Percentiles rank a stretch among this genome's conserved stretches.
Evolutionary conservation across 2,797 vertebrate species (phyloP).

Genomic region (Oryzias dopingdopingensis): DNA sequence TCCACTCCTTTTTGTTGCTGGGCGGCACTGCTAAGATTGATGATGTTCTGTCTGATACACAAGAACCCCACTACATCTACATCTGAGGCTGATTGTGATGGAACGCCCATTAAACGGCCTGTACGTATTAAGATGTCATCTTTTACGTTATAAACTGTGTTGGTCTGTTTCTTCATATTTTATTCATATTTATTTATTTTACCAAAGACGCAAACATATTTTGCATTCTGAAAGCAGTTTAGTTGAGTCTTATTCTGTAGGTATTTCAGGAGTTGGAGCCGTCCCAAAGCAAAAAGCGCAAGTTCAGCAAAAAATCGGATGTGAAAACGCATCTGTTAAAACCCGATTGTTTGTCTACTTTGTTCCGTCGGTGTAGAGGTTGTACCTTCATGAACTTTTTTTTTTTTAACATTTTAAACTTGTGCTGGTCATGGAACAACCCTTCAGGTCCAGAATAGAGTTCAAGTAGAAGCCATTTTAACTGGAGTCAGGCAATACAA

Average conservation of each 20-base stretch:
- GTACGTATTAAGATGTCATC: slow-evolving; percentile 78
- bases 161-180: slow-evolving; percentile 58
- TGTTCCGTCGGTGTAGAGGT: too few relatives aligned
- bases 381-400: too few relatives aligned
- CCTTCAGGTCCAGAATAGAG: too few relatives aligned
- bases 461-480: too few relatives aligned
- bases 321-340: too few relatives aligned
- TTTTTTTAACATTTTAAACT: too few relatives aligned
- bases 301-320: too few relatives aligned
- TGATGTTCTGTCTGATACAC: slow-evolving; percentile 70
- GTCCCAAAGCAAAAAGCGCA: too few relatives aligned
- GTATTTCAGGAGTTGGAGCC: not conserved
- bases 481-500: too few relatives aligned
- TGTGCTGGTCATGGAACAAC: too few relatives aligned
- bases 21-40: slow-evolving; percentile 77
- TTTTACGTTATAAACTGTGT: slow-evolving; percentile 70
- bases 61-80: slow-evolving; percentile 78
- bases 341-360: too few relatives aligned
- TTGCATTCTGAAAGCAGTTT: not conserved
- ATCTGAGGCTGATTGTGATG: slow-evolving; percentile 80
- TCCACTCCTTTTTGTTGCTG: slow-evolving; percentile 75
- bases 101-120: slow-evolving; percentile 75
- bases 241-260: not conserved
- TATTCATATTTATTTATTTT: slow-evolving; percentile 44
- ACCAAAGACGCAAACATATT: slow-evolving; percentile 50